A percentile compares a stretch with the other conserved stretches of the same genome.
Evolutionary conservation across 2,113 vertebrate genomes (phyloP).

Genomic region (Accipiter cooperii): DNA sequence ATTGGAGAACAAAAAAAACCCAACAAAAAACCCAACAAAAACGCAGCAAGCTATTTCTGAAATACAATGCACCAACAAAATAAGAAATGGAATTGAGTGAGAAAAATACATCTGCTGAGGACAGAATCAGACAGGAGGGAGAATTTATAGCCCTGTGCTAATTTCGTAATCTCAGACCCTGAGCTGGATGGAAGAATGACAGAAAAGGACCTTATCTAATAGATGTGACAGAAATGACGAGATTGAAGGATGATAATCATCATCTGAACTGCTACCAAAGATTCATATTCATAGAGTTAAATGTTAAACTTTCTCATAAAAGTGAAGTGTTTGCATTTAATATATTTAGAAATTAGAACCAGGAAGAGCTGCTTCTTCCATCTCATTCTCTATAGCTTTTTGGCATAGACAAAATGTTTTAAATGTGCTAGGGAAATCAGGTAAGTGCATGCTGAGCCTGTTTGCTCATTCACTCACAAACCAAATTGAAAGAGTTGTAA

Average conservation of each 20-base stretch:
- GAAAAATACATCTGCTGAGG: neutral
- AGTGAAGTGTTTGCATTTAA: neutral
- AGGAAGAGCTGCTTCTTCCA: neutral
- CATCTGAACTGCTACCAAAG: neutral
- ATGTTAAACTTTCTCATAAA: slow-evolving; percentile 19
- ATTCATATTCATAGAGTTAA: neutral
- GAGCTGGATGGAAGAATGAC: neutral
- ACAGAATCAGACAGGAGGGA: neutral
- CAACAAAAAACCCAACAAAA: neutral
- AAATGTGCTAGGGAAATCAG: neutral
- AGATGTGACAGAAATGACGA: neutral
- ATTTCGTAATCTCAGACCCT: neutral
- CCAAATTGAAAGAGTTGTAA: neutral
- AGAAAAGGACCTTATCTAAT: neutral
- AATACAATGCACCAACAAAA: neutral
- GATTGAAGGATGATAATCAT: neutral
- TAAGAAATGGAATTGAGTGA: neutral
- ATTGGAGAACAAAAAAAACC: neutral
- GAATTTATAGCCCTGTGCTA: slow-evolving; percentile 15
- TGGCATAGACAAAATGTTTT: neutral
- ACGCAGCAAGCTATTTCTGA: neutral
- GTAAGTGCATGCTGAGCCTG: neutral
- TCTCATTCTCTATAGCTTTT: neutral
- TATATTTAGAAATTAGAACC: slow-evolving; percentile 1
- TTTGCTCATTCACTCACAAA: neutral